Base-by-base conservation (phyloP, 2,113 vertebrate species). In the Rafetus swinhoei region DNA sequence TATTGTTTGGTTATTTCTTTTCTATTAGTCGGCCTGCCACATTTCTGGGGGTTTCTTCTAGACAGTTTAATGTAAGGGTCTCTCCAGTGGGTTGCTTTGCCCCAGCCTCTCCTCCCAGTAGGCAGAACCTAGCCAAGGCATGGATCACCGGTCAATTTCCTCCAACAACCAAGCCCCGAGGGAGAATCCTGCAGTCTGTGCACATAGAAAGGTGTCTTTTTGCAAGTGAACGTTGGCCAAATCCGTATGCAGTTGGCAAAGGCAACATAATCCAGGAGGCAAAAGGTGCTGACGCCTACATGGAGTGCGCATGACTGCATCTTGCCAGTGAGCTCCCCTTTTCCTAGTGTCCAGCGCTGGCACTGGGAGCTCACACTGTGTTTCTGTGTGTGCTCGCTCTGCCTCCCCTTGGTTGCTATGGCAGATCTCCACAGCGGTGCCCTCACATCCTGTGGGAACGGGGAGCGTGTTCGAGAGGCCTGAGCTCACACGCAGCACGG, bases 381-480 rank as follows among this genome's bases (percentile, higher is more conserved):
- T 39, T 74, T 35, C 19, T 74, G 19, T 22, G n/a, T 74, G 74
- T 84, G 90, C 80, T 85, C 91, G 87, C 2, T 32, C 10, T 0
- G 57, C 25, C 50, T 76, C 25, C 16, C 60, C 59, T 85, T 32
- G 21, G 54, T 91, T 94, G 87, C 91, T 83, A 95, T 91, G 95
- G 91, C 57, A 92, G 81, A 89, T 91, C 57, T 72, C 82, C 65
- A 56, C 50, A 82, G 81, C 11, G 10, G 53, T 80, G 79, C 25
- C 80, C 84, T 95, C 32, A 55, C 29, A 29, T 62, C 56, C 82
- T 69, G 35, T 53, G n/a, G 57, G 50, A 88, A 88, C 59, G 32
- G 54, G 82, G 93, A 93, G 90, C 90, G 92, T 92, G 93, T 89
- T 93, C 96, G 3, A 19, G 35, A 45, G 72, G 19, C 35, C 19